Evolutionary conservation across 1,140 invertebrate genomes (phyloP).

Genomic region (Vanessa tameamea): DNA sequence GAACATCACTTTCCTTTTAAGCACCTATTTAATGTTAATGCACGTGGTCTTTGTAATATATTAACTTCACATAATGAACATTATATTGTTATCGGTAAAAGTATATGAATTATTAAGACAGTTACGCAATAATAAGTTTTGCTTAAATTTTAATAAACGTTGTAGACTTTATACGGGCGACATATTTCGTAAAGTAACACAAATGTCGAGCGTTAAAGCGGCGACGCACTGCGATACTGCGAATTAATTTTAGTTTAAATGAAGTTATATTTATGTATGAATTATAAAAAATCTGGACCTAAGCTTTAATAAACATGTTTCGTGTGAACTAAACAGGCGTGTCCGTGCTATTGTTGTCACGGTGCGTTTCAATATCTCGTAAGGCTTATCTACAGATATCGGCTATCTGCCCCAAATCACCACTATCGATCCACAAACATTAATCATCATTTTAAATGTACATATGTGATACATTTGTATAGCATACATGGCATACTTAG

Average conservation of each 20-base stretch:
- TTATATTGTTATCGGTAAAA: not conserved
- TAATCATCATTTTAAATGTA: not conserved
- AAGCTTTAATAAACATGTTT: not conserved
- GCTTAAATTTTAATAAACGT: not conserved
- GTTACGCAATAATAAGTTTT: not conserved
- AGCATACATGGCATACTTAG: not conserved
- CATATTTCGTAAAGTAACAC: not conserved
- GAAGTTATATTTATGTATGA: not conserved
- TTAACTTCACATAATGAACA: not conserved
- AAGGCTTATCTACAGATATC: conserved; percentile 22
- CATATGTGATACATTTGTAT: not conserved
- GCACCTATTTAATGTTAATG: not conserved
- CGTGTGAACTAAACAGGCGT: not conserved
- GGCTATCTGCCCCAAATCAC: conserved; percentile 17
- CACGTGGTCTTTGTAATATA: too few relatives aligned
- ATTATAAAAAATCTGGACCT: not conserved
- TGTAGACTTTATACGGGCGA: not conserved
- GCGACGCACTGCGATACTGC: not conserved
- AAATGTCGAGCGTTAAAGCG: not conserved
- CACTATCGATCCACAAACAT: conserved; percentile 16
- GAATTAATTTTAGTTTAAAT: not conserved
- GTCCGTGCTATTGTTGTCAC: not conserved
- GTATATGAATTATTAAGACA: too few relatives aligned
- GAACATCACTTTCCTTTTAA: conserved; percentile 5
- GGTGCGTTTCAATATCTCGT: not conserved